Conservation (phyloP, 2,888 invertebrate species). For the Elegia similella region DNA sequence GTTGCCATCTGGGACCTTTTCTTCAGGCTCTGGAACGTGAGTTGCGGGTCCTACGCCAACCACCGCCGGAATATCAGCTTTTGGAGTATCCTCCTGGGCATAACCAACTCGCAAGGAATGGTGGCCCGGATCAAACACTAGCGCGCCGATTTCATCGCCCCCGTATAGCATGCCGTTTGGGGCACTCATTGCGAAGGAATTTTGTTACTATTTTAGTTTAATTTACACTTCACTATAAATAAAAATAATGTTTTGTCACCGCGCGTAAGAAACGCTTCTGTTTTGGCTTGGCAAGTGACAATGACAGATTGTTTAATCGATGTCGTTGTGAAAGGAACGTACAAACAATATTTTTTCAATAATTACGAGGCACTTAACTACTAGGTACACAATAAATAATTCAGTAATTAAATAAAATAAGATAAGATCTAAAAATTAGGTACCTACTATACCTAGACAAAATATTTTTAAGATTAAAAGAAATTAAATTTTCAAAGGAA, state of each 20-base stretch:
- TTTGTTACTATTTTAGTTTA: not conserved
- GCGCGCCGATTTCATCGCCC: conserved; percentile 98
- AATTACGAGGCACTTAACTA: no score
- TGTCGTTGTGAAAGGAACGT: no score
- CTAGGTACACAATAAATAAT: no score
- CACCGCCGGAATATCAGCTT: conserved; percentile 97
- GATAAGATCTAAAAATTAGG: no score
- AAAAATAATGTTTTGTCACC: not conserved
- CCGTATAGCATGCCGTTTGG: conserved; percentile 90
- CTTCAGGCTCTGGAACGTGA: conserved; percentile 87
- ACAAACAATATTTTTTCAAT: no score
- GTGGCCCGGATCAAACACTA: conserved; percentile 96
- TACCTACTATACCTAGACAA: no score
- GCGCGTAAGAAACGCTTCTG: not conserved
- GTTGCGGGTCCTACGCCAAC: conserved; percentile 91
- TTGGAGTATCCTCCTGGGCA: conserved; percentile 99
- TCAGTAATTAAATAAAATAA: no score
- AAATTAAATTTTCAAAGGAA: no score
- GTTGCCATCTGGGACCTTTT: conserved; percentile 88
- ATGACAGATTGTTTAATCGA: no score
- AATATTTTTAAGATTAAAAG: no score
- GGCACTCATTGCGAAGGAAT: conserved; percentile 55
- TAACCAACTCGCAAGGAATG: conserved; percentile 93
- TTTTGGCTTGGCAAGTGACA: not conserved
- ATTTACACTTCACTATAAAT: not conserved